Evolutionary conservation across 2,113 vertebrate genomes (phyloP), one percentile per base, ranked within the genome.

Genomic region (Tragulus kanchil): DNA sequence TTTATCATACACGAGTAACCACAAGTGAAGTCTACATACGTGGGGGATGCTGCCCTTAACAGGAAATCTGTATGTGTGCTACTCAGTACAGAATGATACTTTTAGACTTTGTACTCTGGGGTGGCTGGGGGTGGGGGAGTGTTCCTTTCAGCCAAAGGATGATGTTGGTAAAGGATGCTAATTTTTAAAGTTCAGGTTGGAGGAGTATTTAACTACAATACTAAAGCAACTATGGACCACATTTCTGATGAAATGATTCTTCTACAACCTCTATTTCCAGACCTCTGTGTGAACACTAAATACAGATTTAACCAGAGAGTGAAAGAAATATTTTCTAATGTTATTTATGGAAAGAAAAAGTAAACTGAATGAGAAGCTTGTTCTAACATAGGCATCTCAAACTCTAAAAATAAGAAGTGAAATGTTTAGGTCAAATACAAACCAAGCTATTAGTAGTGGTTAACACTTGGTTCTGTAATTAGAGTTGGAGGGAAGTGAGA

Each of bases 371-470:
- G 11, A 21, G 69, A 84, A 73, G 10, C 9, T 5, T 85, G 16
- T 94, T 65, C 36, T 79, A 62, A 75, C 25, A 59, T 16, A 92
- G 75, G 21, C 17, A 90, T 65, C 45, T 58, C 42, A 7, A 92
- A 81, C 11, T 26, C 58, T 75, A 36, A 71, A 36, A 86, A 56
- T 83, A 77, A 92, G 31, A 85, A 95, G 54, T 89, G 52, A 92
- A 89, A 85, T 85, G 79, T 93, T 79, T 71, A 94, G 64, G 15
- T 93, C 54, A 90, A 84, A 84, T 88, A 36, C 62, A 90, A 95
- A 73, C 6, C 45, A 67, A 75, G 54, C 15, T 56, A 9, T 83
- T 88, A 54, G 61, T 19, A 64, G 36, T 58, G 21, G 3, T 90
- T 95, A 94, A 9, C 50, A 75, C 58, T 48, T 86, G 75, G 61